A percentile compares a stretch with the other conserved stretches of the same genome.
Evolutionary conservation across 2,113 vertebrate species (phyloP).

Genomic region (Peromyscus maniculatus): DNA sequence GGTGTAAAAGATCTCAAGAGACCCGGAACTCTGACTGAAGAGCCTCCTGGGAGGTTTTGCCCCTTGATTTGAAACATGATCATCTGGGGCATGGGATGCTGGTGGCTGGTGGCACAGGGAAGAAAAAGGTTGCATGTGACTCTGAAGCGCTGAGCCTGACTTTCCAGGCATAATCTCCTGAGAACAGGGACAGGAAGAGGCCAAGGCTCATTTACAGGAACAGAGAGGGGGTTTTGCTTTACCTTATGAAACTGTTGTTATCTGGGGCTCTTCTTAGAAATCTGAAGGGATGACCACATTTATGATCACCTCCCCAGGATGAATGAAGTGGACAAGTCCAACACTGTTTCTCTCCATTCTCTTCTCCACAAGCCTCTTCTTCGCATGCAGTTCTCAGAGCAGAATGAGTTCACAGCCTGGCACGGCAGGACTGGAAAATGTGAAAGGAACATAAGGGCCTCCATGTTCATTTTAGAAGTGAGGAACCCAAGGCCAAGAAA

Average conservation of each 20-base stretch:
- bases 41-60: background rate
- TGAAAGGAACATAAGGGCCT: background rate
- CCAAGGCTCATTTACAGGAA: background rate
- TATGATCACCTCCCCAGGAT: background rate
- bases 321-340: background rate
- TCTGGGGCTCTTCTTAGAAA: background rate
- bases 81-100: accelerated
- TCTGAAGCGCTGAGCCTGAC: background rate
- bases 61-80: background rate
- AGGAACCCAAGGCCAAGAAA: background rate
- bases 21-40: background rate
- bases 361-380: background rate
- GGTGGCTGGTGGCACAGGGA: accelerated
- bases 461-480: background rate
- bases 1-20: background rate
- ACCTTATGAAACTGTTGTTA: background rate
- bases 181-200: background rate
- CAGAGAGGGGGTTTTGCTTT: background rate
- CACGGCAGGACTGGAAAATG: background rate
- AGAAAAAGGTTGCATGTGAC: too few relatives aligned
- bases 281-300: too few relatives aligned
- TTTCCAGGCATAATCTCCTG: background rate
- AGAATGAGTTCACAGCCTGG: background rate
- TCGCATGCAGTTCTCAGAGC: background rate
- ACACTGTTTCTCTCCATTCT: background rate